phyloP scores from a whole-genome alignment of 2,797 vertebrate species.

The Sebastes diaconus region DNA sequence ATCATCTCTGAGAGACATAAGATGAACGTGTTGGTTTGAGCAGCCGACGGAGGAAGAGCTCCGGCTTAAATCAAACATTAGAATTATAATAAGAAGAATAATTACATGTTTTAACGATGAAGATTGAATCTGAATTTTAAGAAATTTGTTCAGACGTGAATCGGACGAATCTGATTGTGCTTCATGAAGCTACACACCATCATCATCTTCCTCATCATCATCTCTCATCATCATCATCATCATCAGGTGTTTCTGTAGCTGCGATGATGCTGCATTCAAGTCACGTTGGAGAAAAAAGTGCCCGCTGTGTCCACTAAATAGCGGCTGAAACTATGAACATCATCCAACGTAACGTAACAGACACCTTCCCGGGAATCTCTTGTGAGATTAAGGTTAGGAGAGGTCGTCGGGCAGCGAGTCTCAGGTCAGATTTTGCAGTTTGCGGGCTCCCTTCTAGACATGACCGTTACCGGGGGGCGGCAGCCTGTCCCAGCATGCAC shows the following conservation, averaged over 20 bases:
- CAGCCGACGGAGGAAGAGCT: background rate
- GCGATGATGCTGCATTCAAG: background rate
- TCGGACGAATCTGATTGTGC: background rate
- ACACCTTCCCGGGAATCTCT: background rate
- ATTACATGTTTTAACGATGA: background rate
- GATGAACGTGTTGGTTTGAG: background rate
- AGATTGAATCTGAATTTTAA: background rate
- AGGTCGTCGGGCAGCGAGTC: too few relatives aligned
- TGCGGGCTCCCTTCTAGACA: too few relatives aligned
- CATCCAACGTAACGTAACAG: background rate
- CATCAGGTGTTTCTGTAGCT: background rate
- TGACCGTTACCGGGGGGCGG: too few relatives aligned
- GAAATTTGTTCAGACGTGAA: background rate
- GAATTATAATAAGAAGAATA: too few relatives aligned
- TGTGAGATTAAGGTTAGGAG: too few relatives aligned
- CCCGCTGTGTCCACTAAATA: background rate
- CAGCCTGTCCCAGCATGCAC: background rate
- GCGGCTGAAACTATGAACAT: background rate
- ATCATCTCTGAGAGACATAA: constrained; percentile 2
- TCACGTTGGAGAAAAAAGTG: background rate
- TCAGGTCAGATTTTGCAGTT: too few relatives aligned
- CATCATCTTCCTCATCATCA: background rate
- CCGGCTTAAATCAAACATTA: too few relatives aligned
- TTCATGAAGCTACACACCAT: constrained; percentile 1
- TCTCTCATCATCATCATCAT: background rate